Percentiles rank a stretch among this genome's conserved stretches.
These are phyloP conservation scores for Chamaetylas fuelleborni DNA, from an alignment of 2,113 vertebrate species.

Conservation along the genomic window DNA sequence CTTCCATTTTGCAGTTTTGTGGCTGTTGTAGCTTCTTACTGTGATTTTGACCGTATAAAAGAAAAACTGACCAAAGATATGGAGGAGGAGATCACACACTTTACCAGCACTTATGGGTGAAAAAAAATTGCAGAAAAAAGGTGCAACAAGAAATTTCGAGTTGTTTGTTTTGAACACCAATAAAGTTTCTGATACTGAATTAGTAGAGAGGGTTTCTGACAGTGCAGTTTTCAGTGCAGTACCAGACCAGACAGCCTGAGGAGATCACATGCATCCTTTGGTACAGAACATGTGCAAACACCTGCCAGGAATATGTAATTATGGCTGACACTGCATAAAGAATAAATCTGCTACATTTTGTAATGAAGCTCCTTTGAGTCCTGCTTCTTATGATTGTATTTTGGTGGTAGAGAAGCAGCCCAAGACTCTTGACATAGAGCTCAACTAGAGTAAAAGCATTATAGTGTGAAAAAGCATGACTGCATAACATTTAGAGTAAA, in stretches of 20 bases:
- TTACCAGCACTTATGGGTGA: fast-evolving
- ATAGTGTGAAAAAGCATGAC: neutral
- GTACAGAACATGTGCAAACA: neutral
- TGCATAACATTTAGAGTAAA: neutral
- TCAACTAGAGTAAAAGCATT: neutral
- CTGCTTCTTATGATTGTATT: neutral
- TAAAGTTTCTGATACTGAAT: neutral
- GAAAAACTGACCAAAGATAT: neutral
- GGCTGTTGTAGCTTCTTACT: neutral
- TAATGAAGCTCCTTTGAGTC: neutral
- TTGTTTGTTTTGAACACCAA: neutral
- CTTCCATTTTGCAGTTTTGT: neutral
- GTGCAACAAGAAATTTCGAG: neutral
- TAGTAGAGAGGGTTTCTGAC: neutral
- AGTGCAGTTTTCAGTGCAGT: neutral
- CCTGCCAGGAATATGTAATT: neutral
- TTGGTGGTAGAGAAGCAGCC: neutral
- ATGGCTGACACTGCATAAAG: neutral
- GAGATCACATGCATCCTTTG: neutral
- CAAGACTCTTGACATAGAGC: neutral
- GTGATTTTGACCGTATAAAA: neutral
- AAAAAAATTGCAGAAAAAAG: neutral
- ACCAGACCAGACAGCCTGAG: neutral
- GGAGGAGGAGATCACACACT: neutral
- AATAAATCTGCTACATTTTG: neutral